phyloP scores from a whole-genome alignment of 2,113 vertebrate genomes.

The Ia io region DNA sequence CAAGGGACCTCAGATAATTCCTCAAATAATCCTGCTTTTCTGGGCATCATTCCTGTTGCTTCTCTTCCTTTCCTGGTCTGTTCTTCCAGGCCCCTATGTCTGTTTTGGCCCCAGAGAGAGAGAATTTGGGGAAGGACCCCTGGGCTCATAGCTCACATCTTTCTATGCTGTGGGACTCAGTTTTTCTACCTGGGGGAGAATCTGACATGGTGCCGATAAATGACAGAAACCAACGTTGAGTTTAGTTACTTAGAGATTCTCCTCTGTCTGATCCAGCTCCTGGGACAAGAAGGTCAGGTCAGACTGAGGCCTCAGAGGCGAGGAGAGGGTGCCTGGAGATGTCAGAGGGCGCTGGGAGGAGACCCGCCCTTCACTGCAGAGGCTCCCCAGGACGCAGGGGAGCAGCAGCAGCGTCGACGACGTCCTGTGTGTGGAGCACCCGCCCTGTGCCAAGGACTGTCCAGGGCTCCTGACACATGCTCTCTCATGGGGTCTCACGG shows the following conservation, averaged over 20 bases:
- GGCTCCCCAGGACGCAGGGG: not conserved
- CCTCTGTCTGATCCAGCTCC: not conserved
- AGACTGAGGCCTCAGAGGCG: not conserved
- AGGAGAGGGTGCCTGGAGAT: not conserved
- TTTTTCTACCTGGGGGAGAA: not conserved
- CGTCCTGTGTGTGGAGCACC: not conserved
- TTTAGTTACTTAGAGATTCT: not conserved
- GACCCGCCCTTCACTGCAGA: not conserved
- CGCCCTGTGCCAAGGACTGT: not conserved
- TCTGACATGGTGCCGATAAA: not conserved
- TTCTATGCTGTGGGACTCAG: not conserved
- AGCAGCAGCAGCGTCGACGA: rapidly evolving
- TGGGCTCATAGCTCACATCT: not conserved
- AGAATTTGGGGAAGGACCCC: not conserved
- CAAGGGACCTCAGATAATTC: not conserved
- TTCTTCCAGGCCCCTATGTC: not conserved
- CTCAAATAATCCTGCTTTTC: not conserved
- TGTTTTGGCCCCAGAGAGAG: not conserved
- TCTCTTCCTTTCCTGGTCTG: not conserved
- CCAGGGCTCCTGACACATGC: not conserved
- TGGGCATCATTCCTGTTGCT: not conserved
- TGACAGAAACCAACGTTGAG: not conserved
- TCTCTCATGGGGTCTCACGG: not conserved
- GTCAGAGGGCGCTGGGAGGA: not conserved
- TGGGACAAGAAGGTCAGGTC: not conserved